A percentile compares a stretch with the other conserved stretches of the same genome.
Conservation (phyloP, 2,888 invertebrate species). For the Chrysodeixis includens region DNA sequence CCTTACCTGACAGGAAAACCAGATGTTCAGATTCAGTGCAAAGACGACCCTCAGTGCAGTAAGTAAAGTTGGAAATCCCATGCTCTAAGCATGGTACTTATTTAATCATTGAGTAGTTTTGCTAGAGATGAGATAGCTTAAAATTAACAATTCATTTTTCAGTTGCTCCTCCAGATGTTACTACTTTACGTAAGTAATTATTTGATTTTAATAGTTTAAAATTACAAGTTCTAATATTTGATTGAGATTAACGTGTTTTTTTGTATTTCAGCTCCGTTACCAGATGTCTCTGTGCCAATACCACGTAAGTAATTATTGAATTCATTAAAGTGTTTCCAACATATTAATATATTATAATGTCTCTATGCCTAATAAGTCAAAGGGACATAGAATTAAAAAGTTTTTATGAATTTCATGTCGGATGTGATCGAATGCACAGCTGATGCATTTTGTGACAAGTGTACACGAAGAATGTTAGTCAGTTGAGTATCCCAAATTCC, state of each 20-base stretch:
- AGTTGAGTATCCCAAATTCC: slow-evolving; percentile 46
- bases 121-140: background rate
- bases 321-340: slow-evolving; percentile 10
- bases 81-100: background rate
- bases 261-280: slow-evolving; percentile 57
- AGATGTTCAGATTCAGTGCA: slow-evolving; percentile 72
- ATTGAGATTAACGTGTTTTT: background rate
- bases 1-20: slow-evolving; percentile 56
- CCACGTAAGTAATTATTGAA: slow-evolving; percentile 56
- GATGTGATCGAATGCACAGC: slow-evolving; percentile 32
- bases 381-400: slow-evolving; percentile 12
- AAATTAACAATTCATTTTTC: slow-evolving; percentile 13
- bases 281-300: slow-evolving; percentile 51
- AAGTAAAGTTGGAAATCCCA: slow-evolving; percentile 37
- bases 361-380: background rate
- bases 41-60: slow-evolving; percentile 76
- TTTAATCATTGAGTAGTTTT: background rate
- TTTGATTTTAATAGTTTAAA: background rate
- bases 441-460: slow-evolving; percentile 43
- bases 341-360: slow-evolving; percentile 14
- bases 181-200: slow-evolving; percentile 59
- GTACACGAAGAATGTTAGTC: slow-evolving; percentile 42
- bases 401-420: slow-evolving; percentile 41
- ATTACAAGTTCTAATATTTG: background rate
- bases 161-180: slow-evolving; percentile 60